These are phyloP conservation scores for Parnassius orleans DNA, from an alignment of 2,888 invertebrate genomes.

Conservation along the genomic window DNA sequence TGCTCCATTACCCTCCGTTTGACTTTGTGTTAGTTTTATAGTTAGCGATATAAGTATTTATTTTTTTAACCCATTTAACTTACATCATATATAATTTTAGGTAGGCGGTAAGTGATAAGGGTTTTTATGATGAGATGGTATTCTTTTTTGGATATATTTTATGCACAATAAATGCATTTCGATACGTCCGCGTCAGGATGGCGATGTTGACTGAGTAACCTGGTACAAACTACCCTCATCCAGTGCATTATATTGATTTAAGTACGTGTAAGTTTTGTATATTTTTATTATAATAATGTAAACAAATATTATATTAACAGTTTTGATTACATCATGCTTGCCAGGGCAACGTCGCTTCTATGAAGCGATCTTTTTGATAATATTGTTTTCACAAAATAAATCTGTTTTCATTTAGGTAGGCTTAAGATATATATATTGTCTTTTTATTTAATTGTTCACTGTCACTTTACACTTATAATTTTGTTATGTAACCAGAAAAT, in stretches of 20 bases:
- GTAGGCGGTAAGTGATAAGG: slow-evolving; percentile 44
- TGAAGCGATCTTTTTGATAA: slow-evolving; percentile 57
- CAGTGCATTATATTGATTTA: slow-evolving; percentile 72
- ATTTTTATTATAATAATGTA: slow-evolving; percentile 56
- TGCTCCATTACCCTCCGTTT: slow-evolving; percentile 64
- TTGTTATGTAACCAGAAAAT: slow-evolving; percentile 54
- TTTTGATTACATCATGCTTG: slow-evolving; percentile 51
- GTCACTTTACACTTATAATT: slow-evolving; percentile 45
- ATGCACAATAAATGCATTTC: slow-evolving; percentile 68
- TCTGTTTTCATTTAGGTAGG: slow-evolving; percentile 37
- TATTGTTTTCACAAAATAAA: slow-evolving; percentile 37
- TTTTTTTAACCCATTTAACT: slow-evolving; percentile 50
- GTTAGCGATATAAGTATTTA: slow-evolving; percentile 61
- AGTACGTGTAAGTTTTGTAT: slow-evolving; percentile 69
- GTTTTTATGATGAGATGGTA: slow-evolving; percentile 54
- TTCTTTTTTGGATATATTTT: slow-evolving; percentile 53
- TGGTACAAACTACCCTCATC: slow-evolving; percentile 72
- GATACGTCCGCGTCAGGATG: slow-evolving; percentile 51
- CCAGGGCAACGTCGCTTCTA: slow-evolving; percentile 67
- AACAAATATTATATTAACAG: slow-evolving; percentile 59
- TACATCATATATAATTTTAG: slow-evolving; percentile 35
- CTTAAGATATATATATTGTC: slow-evolving; percentile 34
- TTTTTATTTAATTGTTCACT: slow-evolving; percentile 47
- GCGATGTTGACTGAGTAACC: slow-evolving; percentile 57
- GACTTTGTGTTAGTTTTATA: slow-evolving; percentile 45